These are phyloP conservation scores for Cantharis rustica DNA, from an alignment of 2,888 invertebrate genomes.

Conservation along the genomic window DNA sequence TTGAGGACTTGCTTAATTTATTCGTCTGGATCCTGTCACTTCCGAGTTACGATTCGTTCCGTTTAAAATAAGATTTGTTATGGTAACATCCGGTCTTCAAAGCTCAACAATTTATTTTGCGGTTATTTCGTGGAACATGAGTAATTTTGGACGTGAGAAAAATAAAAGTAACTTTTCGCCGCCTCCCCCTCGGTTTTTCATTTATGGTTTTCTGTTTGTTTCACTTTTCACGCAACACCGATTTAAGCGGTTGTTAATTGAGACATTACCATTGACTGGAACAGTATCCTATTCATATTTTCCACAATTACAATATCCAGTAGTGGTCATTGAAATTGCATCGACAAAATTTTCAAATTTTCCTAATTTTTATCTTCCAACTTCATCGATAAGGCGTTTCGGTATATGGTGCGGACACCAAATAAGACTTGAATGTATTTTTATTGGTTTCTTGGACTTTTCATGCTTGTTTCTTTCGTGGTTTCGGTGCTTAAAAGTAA, in stretches of 20 bases:
- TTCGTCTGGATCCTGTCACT: background rate
- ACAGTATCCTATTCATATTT: background rate
- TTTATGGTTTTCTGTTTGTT: background rate
- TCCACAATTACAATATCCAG: too few species aligned
- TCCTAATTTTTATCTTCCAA: too few species aligned
- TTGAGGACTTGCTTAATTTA: background rate
- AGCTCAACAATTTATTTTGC: background rate
- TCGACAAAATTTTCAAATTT: too few species aligned
- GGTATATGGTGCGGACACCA: too few species aligned
- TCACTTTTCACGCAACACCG: background rate
- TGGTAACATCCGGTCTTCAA: background rate
- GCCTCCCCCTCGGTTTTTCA: background rate
- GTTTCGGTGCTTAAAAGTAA: too few species aligned
- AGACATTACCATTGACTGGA: background rate
- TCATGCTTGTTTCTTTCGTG: too few species aligned
- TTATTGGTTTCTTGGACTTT: too few species aligned
- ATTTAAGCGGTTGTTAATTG: background rate
- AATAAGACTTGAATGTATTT: too few species aligned
- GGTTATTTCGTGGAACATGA: background rate
- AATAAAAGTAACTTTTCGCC: background rate
- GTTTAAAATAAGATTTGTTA: background rate
- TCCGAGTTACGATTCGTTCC: background rate
- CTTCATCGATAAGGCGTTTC: too few species aligned
- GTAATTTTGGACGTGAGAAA: background rate
- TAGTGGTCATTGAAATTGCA: too few species aligned